phyloP scores from a whole-genome alignment of 2,113 vertebrate genomes.

The Stictonetta naevosa region DNA sequence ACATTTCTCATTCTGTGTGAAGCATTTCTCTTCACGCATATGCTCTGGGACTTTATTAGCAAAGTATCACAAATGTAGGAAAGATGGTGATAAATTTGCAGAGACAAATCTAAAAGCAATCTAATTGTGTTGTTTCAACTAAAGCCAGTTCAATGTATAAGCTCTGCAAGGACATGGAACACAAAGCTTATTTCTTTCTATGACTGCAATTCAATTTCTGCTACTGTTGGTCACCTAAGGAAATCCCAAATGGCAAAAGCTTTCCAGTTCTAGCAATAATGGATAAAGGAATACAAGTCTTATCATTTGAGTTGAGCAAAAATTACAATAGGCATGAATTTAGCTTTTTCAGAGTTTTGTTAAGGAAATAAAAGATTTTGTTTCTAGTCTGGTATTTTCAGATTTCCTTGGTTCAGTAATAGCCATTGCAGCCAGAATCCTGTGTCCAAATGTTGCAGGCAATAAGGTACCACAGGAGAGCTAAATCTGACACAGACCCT shows the following conservation, averaged over 20 bases:
- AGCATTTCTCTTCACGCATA: not conserved
- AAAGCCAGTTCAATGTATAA: slow-evolving; percentile 10
- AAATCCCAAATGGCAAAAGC: not conserved
- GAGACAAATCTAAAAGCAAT: slow-evolving; percentile 31
- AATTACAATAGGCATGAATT: not conserved
- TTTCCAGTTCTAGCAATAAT: not conserved
- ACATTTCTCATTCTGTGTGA: not conserved
- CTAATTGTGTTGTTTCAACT: not conserved
- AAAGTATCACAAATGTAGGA: not conserved
- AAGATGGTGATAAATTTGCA: slow-evolving; percentile 3
- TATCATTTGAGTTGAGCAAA: not conserved
- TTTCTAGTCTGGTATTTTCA: not conserved
- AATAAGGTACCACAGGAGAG: not conserved
- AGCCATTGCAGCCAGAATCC: not conserved
- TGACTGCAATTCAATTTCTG: not conserved
- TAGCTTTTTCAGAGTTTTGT: not conserved
- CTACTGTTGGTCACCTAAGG: not conserved
- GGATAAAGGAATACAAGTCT: not conserved
- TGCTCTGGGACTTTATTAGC: not conserved
- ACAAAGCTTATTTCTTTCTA: not conserved
- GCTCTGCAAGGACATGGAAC: not conserved
- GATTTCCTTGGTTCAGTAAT: not conserved
- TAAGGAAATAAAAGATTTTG: not conserved
- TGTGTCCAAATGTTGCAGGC: fast-evolving
- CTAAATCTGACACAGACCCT: not conserved